A percentile compares a stretch with the other conserved stretches of the same genome.
These are phyloP conservation scores for Caenorhabditis sp. DNA, from an alignment of 2,888 invertebrate species.

Conservation along the genomic window DNA sequence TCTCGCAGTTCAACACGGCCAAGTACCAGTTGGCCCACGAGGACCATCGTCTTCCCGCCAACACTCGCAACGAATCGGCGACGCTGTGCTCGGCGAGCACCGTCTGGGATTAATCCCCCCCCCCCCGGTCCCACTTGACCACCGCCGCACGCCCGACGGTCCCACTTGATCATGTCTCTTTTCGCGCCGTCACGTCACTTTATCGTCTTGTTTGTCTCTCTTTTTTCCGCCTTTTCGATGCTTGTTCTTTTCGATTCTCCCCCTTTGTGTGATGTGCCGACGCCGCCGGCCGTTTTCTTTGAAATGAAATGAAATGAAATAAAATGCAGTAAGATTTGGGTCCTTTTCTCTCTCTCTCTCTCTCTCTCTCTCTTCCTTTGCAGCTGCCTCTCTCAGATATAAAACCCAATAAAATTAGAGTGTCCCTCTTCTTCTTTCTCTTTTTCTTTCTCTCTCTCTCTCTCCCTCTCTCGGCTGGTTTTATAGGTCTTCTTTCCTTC, in stretches of 20 bases:
- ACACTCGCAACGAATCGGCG: background rate
- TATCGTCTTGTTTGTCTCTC: conserved; percentile 15
- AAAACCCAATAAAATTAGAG: conserved; percentile 43
- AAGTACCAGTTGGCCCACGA: background rate
- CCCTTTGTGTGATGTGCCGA: conserved; percentile 15
- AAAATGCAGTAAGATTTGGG: conserved; percentile 1
- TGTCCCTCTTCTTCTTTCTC: conserved; percentile 2
- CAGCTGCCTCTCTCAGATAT: background rate
- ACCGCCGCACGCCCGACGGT: too few relatives aligned
- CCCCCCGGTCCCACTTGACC: background rate
- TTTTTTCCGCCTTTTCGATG: background rate
- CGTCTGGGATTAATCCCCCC: too few relatives aligned
- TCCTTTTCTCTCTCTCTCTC: background rate
- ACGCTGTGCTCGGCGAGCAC: background rate
- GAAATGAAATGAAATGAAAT: background rate
- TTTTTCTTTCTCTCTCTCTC: conserved; percentile 1
- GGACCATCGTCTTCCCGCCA: background rate
- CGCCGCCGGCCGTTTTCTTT: too few relatives aligned
- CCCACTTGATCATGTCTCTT: too few relatives aligned
- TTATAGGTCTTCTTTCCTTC: background rate
- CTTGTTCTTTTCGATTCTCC: background rate
- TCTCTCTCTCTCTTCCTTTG: background rate
- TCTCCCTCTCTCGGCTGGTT: background rate
- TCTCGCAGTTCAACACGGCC: conserved; percentile 30
- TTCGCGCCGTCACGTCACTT: background rate